Base-by-base conservation (phyloP, 2,113 vertebrate species). In the Phalacrocorax pelagicus region DNA sequence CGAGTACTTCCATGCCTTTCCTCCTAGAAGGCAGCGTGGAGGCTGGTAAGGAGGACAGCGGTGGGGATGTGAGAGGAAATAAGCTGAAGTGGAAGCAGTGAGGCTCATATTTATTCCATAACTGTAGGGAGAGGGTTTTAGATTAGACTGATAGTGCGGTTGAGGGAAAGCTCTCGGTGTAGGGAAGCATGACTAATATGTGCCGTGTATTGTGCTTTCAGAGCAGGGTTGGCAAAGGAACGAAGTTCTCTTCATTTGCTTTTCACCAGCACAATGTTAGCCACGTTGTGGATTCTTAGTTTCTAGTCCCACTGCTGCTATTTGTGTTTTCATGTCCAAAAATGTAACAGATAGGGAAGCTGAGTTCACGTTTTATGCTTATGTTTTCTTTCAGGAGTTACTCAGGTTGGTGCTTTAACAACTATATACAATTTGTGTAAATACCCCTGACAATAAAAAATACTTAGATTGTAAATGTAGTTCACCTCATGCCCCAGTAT, bases 201-300 rank as follows among this genome's bases (percentile, higher is more conserved):
- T 71, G 61, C 57, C 12, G 6, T 38, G 54, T 22, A 57, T 38
- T 91, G 30, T 18, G n/a, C 44, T 90, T 89, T 66, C 19, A 34
- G 52, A 74, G 59, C 0, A 0, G 29, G 8, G 21, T 42, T 94
- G 80, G 86, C 88, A 95, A 75, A 95, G 61, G 63, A 93, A 7
- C 2, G 1, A 30, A 62, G 24, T 79, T 87, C 70, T 75, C 20
- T 66, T 51, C 75, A 59, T 80, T 91, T 92, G 57, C 47, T 87
- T 91, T 79, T 59, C 40, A 27, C n/a, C 34, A 14, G 73, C 29
- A 16, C 59, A 59, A 49, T 51, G 47, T 62, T 74, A 55, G 27
- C 9, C 36, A n/a, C 3, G 1, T 40, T 42, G 62, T 0, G 0
- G 55, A 52, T 79, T 51, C 32, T 71, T 67, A 2, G 8, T 67